Conservation (phyloP, 2,797 vertebrate genomes). For the Diplodus sargus region DNA sequence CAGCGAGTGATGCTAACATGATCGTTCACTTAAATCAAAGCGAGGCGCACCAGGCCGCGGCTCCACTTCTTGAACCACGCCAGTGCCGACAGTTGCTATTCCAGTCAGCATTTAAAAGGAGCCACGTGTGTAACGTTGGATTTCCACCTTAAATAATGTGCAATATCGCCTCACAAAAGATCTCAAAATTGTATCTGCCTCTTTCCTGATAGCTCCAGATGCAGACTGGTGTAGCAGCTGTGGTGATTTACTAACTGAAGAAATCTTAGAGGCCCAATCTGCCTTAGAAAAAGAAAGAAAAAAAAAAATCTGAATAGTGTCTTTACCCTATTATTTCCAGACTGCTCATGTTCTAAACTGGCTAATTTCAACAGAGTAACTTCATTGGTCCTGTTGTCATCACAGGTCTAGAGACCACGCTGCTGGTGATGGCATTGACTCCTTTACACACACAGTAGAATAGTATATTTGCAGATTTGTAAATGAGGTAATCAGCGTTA, state of each 20-base stretch:
- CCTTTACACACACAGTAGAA: conserved; percentile 84
- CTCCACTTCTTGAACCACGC: conserved; percentile 53
- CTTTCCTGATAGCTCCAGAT: conserved; percentile 23
- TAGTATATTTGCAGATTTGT: conserved; percentile 89
- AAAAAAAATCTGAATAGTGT: conserved; percentile 52
- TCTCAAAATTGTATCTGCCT: neutral
- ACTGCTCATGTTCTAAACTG: conserved; percentile 64
- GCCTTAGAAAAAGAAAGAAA: conserved; percentile 45
- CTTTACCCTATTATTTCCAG: conserved; percentile 55
- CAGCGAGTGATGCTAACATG: conserved; percentile 76
- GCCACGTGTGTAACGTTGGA: conserved; percentile 10
- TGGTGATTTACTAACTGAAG: conserved; percentile 47
- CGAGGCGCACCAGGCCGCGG: conserved; percentile 62
- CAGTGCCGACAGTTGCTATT: conserved; percentile 65
- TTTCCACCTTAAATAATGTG: conserved; percentile 22
- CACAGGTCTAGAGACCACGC: conserved; percentile 81
- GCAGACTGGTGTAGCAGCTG: conserved; percentile 67
- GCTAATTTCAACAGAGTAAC: conserved; percentile 75
- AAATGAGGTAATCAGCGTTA: conserved; percentile 88
- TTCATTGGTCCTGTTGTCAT: conserved; percentile 83
- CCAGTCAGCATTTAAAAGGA: conserved; percentile 50
- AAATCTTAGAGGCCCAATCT: conserved; percentile 52
- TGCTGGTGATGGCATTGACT: conserved; percentile 88
- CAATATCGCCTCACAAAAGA: neutral
- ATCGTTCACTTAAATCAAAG: conserved; percentile 63